Evolutionary conservation across 2,797 vertebrate genomes (phyloP), one percentile per base, ranked within the genome.

Genomic region (Diplodus puntazzo): DNA sequence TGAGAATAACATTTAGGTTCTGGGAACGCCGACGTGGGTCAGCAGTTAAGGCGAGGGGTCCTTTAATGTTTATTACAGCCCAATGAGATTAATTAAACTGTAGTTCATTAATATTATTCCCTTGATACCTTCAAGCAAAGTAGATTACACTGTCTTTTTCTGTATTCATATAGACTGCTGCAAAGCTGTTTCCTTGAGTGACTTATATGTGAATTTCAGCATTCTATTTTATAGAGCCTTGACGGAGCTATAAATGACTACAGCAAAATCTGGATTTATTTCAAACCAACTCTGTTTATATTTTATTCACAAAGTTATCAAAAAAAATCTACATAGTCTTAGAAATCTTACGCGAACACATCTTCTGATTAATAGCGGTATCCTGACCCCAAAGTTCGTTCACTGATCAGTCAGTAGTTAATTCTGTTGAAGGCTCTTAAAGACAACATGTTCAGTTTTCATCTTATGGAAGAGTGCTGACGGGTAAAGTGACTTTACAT

Each of bases 401-500:
- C 1, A 53, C 9, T 48, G 13, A 7, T 34, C 30, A 34, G 30
- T 34, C 30, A 34, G 30, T 34, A 34, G 30, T 34, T 34, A 34
- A 7, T 34, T 34, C 30, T 34, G 30, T 34, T 34, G 30, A 7
- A 34, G 30, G 30, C 30, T 34, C 30, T 34, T 34, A 7, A 34
- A 34, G 11, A 50, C 46, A 58, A 16, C 14, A 17, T 2, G 1
- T 30, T 46, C 6, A 45, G 23, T 72, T 61, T 50, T 21, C 23
- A 43, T 79, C 34, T 30, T 69, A 62, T 68, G 46, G 64, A 65
- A 55, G 69, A 80, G 83, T 80, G 79, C 66, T 72, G 86, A 68
- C 84, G 70, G 43, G 67, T 84, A 75, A 89, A 83, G 54, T 53
- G 46, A 61, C 68, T 77, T 64, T 65, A 64, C 70, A 50, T 72